Evolutionary conservation across 1,140 invertebrate genomes (phyloP), one percentile per base, ranked within the genome.

Genomic region (Zeugodacus cucurbitae): DNA sequence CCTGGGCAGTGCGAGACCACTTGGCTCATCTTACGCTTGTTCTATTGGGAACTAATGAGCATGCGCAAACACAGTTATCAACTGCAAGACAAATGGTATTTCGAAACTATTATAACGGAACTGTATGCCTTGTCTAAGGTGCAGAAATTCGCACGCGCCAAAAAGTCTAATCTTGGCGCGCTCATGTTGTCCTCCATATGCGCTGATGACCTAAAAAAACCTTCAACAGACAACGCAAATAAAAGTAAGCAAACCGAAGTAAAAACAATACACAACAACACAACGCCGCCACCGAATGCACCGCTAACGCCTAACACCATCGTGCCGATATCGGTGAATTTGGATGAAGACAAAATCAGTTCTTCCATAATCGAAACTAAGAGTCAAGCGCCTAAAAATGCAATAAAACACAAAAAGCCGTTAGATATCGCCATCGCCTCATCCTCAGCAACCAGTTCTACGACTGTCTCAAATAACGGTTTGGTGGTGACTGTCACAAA

Each of bases 1-100:
- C 44, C 87, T 86, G 85, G 91, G 22, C 88, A 91, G 10, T 93
- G 91, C 37, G 92, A 93, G 89, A 87, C 90, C 14, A 92, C 91
- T 11, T 93, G 91, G 92, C 88, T 92, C 34, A 14, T 89, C 7
- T n/a, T 93, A 87, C 92, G 92, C 32, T 54, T 34, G 14, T 93
- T 92, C 7, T 90, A 92, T 54, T 62, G 87, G 87, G 91, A 93
- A 57, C 88, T 93, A 3, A 29, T 67, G 7, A 89, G 88, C 37
- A 90, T 93, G 92, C 91, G 92, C 0, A 74, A 89, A 37, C 86
- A 78, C 4, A 91, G 91, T 32, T 93, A 92, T 54, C 89, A 90
- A 87, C 87, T 93, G 41, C 90, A 91, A 70, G 92, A 93, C 82
- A 92, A 91, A 87, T 93, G 92, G 92, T 92, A 89, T 67, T 93